phyloP scores from a whole-genome alignment of 2,797 vertebrate species.

The Tenualosa ilisha region DNA sequence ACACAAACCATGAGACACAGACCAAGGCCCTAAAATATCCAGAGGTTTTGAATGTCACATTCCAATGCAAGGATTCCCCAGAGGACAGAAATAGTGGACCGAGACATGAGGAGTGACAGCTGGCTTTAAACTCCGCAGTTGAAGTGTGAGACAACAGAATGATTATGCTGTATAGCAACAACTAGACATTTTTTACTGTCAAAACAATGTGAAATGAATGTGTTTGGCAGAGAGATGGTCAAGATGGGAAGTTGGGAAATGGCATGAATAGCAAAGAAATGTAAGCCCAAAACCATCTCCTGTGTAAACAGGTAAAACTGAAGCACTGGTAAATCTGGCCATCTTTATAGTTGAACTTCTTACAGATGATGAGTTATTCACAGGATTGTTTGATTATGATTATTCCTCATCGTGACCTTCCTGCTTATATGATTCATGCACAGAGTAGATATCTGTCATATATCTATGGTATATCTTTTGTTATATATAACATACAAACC shows the following conservation, averaged over 20 bases:
- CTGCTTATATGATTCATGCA: neutral
- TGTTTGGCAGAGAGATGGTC: neutral
- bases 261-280: neutral
- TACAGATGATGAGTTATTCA: neutral
- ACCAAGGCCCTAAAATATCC: neutral
- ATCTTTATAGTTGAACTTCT: slow-evolving; percentile 16
- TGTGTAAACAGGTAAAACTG: slow-evolving; percentile 48
- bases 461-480: neutral
- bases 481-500: neutral
- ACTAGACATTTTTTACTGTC: neutral
- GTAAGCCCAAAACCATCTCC: neutral
- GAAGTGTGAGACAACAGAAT: slow-evolving; percentile 23
- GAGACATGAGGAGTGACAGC: slow-evolving; percentile 48
- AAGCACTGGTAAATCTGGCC: slow-evolving; percentile 61
- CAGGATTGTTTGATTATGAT: neutral
- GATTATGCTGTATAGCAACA: neutral
- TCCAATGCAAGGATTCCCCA: slow-evolving; percentile 32
- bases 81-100: slow-evolving; percentile 56
- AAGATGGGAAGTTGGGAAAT: neutral
- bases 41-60: neutral
- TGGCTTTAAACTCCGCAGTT: slow-evolving; percentile 22
- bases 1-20: neutral
- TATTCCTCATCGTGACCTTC: neutral
- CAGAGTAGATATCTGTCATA: neutral
- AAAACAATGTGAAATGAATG: neutral